Percentiles rank a stretch among this genome's conserved stretches.
phyloP scores from a whole-genome alignment of 2,888 invertebrate genomes.

The Sarcophaga caerulescens region DNA sequence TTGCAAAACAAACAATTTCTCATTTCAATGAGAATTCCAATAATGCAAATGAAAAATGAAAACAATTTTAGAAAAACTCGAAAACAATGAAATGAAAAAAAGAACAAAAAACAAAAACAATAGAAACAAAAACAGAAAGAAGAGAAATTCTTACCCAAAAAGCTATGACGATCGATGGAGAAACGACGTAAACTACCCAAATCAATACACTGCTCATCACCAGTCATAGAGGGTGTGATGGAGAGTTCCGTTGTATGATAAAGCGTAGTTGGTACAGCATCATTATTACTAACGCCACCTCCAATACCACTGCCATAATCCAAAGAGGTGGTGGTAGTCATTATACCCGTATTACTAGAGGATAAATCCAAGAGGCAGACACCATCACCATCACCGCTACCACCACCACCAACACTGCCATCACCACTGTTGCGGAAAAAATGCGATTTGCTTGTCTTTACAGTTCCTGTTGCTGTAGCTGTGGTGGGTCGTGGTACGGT shows the following conservation, averaged over 20 bases:
- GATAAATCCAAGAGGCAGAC: constrained; percentile 35
- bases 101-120: constrained; percentile 58
- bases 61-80: background rate
- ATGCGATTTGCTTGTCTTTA: background rate
- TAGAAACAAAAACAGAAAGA: constrained; percentile 65
- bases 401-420: background rate
- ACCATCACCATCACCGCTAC: constrained; percentile 24
- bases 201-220: constrained; percentile 80
- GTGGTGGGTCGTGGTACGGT: constrained; percentile 25
- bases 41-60: background rate
- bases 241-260: constrained; percentile 80
- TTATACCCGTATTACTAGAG: constrained; percentile 70
- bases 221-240: constrained; percentile 78
- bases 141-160: constrained; percentile 77
- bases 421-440: constrained; percentile 26
- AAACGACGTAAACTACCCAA: constrained; percentile 80
- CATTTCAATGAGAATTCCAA: background rate
- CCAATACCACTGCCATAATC: constrained; percentile 66
- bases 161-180: constrained; percentile 80
- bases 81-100: background rate
- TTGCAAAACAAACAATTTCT: constrained; percentile 4
- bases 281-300: constrained; percentile 55
- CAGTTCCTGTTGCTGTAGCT: background rate
- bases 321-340: constrained; percentile 55
- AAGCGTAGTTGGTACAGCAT: constrained; percentile 66